Percentiles rank a stretch among this genome's conserved stretches.
These are phyloP conservation scores for Caenorhabditis sp. DNA, from an alignment of 2,888 invertebrate species.

Conservation along the genomic window DNA sequence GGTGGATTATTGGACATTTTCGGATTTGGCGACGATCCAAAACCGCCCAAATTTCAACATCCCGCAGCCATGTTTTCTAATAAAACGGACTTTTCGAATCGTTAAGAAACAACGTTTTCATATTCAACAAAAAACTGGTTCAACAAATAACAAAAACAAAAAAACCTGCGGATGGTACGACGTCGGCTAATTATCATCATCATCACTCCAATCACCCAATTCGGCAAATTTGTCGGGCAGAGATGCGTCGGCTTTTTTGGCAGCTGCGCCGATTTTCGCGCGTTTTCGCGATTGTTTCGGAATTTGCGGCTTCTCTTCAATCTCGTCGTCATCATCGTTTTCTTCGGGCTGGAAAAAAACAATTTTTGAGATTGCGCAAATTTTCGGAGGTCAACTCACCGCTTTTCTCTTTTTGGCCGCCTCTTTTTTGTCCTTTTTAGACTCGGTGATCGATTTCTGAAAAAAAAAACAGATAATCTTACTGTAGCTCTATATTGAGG, in stretches of 20 bases:
- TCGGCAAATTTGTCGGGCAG: conserved; percentile 47
- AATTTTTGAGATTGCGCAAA: neutral
- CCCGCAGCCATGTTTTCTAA: no score
- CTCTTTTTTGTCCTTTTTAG: neutral
- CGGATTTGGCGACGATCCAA: no score
- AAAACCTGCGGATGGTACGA: no score
- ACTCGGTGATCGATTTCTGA: neutral
- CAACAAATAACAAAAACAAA: no score
- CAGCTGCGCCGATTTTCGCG: conserved; percentile 40
- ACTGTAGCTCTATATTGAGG: no score
- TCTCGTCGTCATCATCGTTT: conserved; percentile 22
- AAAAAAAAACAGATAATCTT: neutral
- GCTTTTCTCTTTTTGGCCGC: neutral
- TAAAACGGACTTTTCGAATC: no score
- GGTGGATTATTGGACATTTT: no score
- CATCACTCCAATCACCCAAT: conserved; percentile 48
- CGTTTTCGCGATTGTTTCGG: conserved; percentile 43
- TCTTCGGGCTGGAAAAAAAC: neutral
- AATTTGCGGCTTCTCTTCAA: conserved; percentile 29
- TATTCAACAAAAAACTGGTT: no score
- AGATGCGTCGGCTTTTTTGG: conserved; percentile 44
- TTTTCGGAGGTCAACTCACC: neutral
- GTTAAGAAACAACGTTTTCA: no score
- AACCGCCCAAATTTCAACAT: no score
- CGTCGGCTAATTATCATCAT: no score